These are phyloP conservation scores for Prosopocoilus inquinatus DNA, from an alignment of 2,888 invertebrate species.

Conservation along the genomic window DNA sequence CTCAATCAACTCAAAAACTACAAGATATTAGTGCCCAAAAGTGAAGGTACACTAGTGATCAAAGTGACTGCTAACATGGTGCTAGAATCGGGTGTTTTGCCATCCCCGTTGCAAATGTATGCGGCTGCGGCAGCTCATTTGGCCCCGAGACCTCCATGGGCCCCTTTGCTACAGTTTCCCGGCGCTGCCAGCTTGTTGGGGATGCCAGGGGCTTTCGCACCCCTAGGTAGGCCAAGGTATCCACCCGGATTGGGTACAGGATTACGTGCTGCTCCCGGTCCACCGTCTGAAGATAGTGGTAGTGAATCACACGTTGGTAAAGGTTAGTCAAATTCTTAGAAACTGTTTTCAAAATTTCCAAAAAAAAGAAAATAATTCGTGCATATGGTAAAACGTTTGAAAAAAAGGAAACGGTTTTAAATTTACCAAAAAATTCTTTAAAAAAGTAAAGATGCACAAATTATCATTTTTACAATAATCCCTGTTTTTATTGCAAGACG, in stretches of 20 bases:
- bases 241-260: conserved; percentile 41
- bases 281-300: conserved; percentile 51
- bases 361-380: too few relatives aligned
- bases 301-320: conserved; percentile 51
- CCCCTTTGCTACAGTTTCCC: conserved; percentile 51
- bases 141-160: conserved; percentile 59
- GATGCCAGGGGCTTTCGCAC: conserved; percentile 51
- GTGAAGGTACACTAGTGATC: not conserved
- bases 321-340: conserved; percentile 38
- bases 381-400: too few relatives aligned
- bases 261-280: conserved; percentile 47
- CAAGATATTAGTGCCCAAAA: too few relatives aligned
- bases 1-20: too few relatives aligned
- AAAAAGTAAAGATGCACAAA: too few relatives aligned
- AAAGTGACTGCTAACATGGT: conserved; percentile 54
- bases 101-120: conserved; percentile 69
- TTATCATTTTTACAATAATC: too few relatives aligned
- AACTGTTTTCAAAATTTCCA: too few relatives aligned
- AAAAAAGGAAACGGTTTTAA: too few relatives aligned
- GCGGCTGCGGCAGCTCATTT: conserved; percentile 68
- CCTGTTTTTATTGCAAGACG: too few relatives aligned
- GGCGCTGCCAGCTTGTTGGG: conserved; percentile 50
- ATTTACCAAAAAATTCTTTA: too few relatives aligned
- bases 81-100: conserved; percentile 63
- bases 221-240: conserved; percentile 46